Evolutionary conservation across 2,888 invertebrate species (phyloP).

Genomic region (Archips xylosteana): DNA sequence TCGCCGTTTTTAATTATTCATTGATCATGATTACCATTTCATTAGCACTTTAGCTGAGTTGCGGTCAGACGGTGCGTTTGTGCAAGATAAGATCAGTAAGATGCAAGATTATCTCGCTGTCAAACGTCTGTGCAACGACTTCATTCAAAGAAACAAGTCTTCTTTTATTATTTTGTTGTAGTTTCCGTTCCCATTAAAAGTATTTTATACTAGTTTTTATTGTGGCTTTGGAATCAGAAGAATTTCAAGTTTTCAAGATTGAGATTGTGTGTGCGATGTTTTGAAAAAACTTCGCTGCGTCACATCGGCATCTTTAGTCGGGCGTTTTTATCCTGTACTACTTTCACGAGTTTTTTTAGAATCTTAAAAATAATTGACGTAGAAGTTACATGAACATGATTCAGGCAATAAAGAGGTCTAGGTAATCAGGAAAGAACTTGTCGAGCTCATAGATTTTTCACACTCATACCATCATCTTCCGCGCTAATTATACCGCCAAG

Average conservation of each 20-base stretch:
- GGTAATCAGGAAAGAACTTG: too few species aligned
- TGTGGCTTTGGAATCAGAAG: background rate
- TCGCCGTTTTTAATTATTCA: conserved; percentile 10
- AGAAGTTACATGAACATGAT: too few species aligned
- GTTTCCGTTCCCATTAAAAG: background rate
- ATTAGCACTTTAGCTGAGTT: conserved; percentile 23
- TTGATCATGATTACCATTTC: conserved; percentile 26
- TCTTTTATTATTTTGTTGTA: conserved; percentile 5
- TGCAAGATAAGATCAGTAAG: conserved; percentile 30
- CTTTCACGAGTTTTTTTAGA: too few species aligned
- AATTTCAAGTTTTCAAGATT: background rate
- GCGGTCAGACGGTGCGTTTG: conserved; percentile 15
- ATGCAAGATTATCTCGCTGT: conserved; percentile 27
- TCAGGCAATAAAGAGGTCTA: too few species aligned
- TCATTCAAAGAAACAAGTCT: conserved; percentile 23
- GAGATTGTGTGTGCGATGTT: too few species aligned
- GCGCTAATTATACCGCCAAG: too few species aligned
- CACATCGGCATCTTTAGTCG: too few species aligned
- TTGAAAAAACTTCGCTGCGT: too few species aligned
- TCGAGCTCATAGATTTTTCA: too few species aligned
- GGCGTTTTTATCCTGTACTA: too few species aligned
- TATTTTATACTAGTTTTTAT: background rate
- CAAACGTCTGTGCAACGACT: conserved; percentile 17
- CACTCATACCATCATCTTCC: too few species aligned
- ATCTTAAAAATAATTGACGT: too few species aligned